phyloP scores from a whole-genome alignment of 2,888 invertebrate species.

The Erebia palarica region DNA sequence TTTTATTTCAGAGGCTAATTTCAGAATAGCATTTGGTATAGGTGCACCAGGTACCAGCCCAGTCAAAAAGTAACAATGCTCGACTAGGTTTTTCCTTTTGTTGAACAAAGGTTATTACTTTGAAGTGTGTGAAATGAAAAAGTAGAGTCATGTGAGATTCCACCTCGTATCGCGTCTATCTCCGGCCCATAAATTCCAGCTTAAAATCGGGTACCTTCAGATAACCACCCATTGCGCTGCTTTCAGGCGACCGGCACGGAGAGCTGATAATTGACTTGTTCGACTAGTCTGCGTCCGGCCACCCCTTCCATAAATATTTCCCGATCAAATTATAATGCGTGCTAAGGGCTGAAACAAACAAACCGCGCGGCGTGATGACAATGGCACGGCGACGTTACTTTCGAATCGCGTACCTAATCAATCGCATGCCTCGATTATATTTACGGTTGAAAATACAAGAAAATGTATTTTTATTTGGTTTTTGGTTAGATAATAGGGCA shows the following conservation, averaged over 20 bases:
- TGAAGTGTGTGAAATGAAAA: slow-evolving; percentile 31
- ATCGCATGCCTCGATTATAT: background rate
- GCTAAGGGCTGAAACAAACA: slow-evolving; percentile 41
- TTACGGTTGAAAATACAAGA: background rate
- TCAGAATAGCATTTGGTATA: too few relatives aligned
- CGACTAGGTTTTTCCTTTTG: background rate
- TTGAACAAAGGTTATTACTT: slow-evolving; percentile 24
- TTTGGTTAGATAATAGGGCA: too few relatives aligned
- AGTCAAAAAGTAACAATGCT: background rate
- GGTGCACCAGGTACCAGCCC: too few relatives aligned
- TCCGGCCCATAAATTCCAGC: slow-evolving; percentile 69
- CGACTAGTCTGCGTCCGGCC: slow-evolving; percentile 68
- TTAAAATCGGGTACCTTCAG: slow-evolving; percentile 51
- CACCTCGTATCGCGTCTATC: slow-evolving; percentile 53
- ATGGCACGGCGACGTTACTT: background rate
- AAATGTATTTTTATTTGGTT: too few relatives aligned
- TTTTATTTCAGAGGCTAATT: too few relatives aligned
- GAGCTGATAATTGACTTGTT: slow-evolving; percentile 79
- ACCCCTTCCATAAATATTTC: slow-evolving; percentile 82
- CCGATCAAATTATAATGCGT: slow-evolving; percentile 81
- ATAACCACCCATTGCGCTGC: slow-evolving; percentile 72
- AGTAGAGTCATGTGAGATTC: slow-evolving; percentile 67
- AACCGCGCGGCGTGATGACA: background rate
- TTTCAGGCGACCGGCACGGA: slow-evolving; percentile 63
- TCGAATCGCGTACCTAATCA: background rate